A percentile compares a stretch with the other conserved stretches of the same genome.
These are phyloP conservation scores for Cheilosia impressa DNA, from an alignment of 2,888 invertebrate species.

Conservation along the genomic window DNA sequence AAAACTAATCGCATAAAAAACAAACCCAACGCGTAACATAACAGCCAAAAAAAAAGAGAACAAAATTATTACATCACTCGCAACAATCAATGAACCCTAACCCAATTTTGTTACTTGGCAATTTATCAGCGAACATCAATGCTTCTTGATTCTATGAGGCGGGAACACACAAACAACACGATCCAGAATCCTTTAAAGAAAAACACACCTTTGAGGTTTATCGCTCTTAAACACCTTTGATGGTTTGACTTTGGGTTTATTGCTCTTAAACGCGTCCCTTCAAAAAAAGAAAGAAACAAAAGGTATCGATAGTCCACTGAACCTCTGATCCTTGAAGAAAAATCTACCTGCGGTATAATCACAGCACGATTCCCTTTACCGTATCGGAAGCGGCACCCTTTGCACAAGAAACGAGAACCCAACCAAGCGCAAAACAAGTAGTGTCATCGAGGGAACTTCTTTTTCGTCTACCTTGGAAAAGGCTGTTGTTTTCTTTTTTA, in stretches of 20 bases:
- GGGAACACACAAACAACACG: constrained; percentile 5
- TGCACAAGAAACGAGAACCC: constrained; percentile 2
- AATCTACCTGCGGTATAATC: constrained; percentile 46
- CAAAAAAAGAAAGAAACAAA: no score
- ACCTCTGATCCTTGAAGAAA: constrained; percentile 46
- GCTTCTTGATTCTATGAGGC: background rate
- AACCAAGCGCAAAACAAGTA: constrained; percentile 46
- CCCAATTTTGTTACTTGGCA: constrained; percentile 13
- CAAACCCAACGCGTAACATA: constrained; percentile 6
- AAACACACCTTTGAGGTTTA: constrained; percentile 5
- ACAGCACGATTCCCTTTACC: constrained; percentile 8
- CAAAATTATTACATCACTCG: constrained; percentile 16
- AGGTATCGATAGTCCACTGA: constrained; percentile 31
- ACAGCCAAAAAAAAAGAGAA: background rate
- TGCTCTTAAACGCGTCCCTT: constrained; percentile 21
- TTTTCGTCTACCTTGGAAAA: constrained; percentile 6
- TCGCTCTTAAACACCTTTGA: constrained; percentile 15
- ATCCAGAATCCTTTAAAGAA: constrained; percentile 17
- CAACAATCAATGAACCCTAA: constrained; percentile 32
- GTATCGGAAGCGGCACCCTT: constrained; percentile 31
- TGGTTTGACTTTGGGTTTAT: constrained; percentile 30
- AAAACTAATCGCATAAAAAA: background rate
- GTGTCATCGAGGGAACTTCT: constrained; percentile 29
- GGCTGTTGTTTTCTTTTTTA: background rate
- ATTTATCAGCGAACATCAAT: background rate